Evolutionary conservation across 2,888 invertebrate genomes (phyloP), one percentile per base, ranked within the genome.

Genomic region (Napeogenes sylphis): DNA sequence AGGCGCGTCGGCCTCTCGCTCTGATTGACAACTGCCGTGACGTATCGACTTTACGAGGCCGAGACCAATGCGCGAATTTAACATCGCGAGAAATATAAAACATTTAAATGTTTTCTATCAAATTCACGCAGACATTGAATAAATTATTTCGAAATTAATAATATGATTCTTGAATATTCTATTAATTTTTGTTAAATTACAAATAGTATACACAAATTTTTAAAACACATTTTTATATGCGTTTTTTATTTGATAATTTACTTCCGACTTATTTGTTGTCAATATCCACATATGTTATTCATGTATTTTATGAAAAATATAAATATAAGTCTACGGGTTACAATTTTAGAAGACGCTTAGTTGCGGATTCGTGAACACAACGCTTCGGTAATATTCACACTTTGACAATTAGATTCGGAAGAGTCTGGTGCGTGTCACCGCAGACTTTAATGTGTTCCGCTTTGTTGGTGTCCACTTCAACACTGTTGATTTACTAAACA

Each of bases 351-450:
- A 38, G 57, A 46, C 63, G 63, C 38, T 63, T 57, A 60, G 60
- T 60, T 57, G n/a, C 57, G 63, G 63, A 42, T 35, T 45, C 32
- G 55, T 60, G 60, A 57, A 32, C 68, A 54, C 46, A 54, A 46
- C 58, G 65, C 51, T 59, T 65, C 59, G 58, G 56, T 73, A 75
- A 78, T 73, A 78, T 79, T n/a, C 79, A 74, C 76, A 78, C 76
- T 76, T 77, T 75, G 73, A 76, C 85, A 81, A 86, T 89, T 87
- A 87, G 87, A 87, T 87, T 77, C 88, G 87, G 85, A 88, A 88
- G 85, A 82, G 74, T 75, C 75, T 80, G 75, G 77, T 73, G 76
- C 71, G 77, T 76, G 75, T 71, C 71, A 76, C 73, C 75, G 76
- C 76, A 75, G 73, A 73, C 81, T 79, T 79, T 79, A 76, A 78